Base-by-base conservation (phyloP, 2,113 vertebrate species). In the Lycaon pictus region DNA sequence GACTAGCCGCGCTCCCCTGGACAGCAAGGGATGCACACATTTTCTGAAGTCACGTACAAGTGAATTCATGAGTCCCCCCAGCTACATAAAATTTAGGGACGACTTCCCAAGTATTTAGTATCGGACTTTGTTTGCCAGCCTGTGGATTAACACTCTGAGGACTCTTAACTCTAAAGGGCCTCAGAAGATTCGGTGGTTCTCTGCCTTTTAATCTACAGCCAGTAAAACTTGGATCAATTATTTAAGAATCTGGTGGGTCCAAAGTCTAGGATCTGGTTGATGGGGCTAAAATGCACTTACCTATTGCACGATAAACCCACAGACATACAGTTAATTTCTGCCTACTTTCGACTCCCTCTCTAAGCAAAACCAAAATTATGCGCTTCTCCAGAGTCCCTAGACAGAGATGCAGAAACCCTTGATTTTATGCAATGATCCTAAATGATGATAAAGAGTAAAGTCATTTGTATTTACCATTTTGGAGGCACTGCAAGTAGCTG, bases 81-180 rank as follows among this genome's bases (percentile, higher is more conserved):
- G 13, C 60, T 82, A 92, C 80, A 72, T 60, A 58, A 90, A 96
- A 55, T 56, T 72, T 89, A 94, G 17, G 32, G 27, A 85, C 65
- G 95, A 67, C 27, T 69, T 96, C 32, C 35, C 35, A 88, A 84
- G 32, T 90, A 63, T 32, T 80, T 16, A 3, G 0, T 7, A 56
- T 90, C 74, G 63, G 2, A 29, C 20, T 86, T 80, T 89, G 22
- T 65, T 93, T 90, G 84, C 13, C 1, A 90, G 17, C 2, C 16
- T 69, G 8, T 74, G 32, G 17, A 74, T 92, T 91, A 80, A n/a
- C 90, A 56, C 71, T 56, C 81, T 92, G 55, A 81, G 11, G 32
- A 55, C 11, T 76, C 7, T 86, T 86, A 29, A 7, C 56, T 90
- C 27, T 53, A 67, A 84, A 19, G 13, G 5, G 1, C 16, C 32